phyloP scores from a whole-genome alignment of 1,140 invertebrate species.

The Heliconius eleuchia region DNA sequence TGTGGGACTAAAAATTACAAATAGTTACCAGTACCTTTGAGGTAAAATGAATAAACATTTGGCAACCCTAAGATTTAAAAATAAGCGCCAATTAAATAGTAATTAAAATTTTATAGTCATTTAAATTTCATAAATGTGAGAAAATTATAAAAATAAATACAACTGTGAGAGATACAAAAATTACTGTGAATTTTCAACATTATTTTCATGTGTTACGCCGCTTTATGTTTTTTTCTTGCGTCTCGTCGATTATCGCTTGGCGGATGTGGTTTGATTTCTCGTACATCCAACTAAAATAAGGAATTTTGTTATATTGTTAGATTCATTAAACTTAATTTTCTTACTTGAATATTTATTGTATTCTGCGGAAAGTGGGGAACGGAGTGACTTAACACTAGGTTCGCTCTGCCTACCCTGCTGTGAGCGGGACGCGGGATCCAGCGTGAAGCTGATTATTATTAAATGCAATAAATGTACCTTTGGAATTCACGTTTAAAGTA shows the following conservation, averaged over 20 bases:
- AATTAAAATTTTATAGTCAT: background rate
- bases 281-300: slow-evolving; percentile 77
- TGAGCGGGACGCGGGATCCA: too few species aligned
- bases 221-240: slow-evolving; percentile 83
- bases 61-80: background rate
- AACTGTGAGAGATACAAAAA: background rate
- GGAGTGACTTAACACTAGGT: too few species aligned
- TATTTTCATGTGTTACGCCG: slow-evolving; percentile 70
- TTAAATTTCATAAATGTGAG: background rate
- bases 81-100: background rate
- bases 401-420: too few species aligned
- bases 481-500: too few species aligned
- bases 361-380: too few species aligned
- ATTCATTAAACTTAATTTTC: too few species aligned
- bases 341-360: too few species aligned
- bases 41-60: background rate
- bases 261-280: slow-evolving; percentile 81
- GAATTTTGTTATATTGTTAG: background rate
- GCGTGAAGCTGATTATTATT: too few species aligned
- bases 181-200: background rate
- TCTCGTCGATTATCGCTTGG: slow-evolving; percentile 78
- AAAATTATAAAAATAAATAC: background rate
- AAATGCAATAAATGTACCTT: too few species aligned
- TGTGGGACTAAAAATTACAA: background rate
- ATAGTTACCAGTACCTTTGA: background rate